Evolutionary conservation across 2,113 vertebrate genomes (phyloP).

Genomic region (Brachypteracias leptosomus): DNA sequence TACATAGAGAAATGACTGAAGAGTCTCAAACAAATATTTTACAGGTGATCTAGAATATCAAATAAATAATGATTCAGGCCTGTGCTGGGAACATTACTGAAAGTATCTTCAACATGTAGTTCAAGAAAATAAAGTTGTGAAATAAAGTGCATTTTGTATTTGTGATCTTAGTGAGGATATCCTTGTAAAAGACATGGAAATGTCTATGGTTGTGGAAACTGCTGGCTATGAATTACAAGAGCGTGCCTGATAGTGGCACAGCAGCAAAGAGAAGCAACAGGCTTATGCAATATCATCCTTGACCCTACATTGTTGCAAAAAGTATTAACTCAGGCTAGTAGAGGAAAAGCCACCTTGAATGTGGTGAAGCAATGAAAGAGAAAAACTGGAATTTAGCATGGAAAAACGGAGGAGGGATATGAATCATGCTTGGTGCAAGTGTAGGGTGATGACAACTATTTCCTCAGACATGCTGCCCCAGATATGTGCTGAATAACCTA

Average conservation of each 20-base stretch:
- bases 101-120: not conserved
- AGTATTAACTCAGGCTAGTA: not conserved
- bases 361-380: not conserved
- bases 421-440: not conserved
- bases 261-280: not conserved
- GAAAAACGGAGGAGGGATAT: not conserved
- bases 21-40: not conserved
- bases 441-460: not conserved
- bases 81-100: not conserved
- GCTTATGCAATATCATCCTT: not conserved
- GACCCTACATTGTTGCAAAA: not conserved
- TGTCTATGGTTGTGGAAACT: not conserved
- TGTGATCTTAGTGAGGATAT: not conserved
- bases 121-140: not conserved
- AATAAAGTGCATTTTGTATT: not conserved
- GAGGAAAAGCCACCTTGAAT: not conserved
- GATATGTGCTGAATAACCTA: not conserved
- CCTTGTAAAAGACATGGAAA: not conserved
- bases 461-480: not conserved
- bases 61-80: not conserved
- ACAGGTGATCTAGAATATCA: not conserved
- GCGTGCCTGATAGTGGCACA: not conserved
- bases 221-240: not conserved
- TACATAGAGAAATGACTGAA: not conserved
- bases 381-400: not conserved